Conservation (phyloP, 2,888 invertebrate species). For the Oxytorus armatus region DNA sequence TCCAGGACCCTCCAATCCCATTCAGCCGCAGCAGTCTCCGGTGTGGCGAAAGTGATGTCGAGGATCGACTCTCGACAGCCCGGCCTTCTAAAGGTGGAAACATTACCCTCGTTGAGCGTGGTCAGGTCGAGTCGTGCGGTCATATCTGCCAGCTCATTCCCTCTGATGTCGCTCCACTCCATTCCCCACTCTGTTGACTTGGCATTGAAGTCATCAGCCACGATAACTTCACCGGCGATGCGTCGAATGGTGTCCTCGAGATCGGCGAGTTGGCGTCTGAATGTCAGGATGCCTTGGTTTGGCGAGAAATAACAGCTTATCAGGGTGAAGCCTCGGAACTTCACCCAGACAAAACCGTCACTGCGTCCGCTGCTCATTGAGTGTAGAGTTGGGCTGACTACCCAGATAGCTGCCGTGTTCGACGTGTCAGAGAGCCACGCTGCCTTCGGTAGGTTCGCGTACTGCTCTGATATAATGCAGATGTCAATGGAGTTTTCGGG, state of each 20-base stretch:
- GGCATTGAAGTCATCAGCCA: conserved; percentile 64
- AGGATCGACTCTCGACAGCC: conserved; percentile 47
- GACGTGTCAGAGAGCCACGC: conserved; percentile 47
- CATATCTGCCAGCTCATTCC: conserved; percentile 46
- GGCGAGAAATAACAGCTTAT: conserved; percentile 64
- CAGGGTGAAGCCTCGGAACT: conserved; percentile 15
- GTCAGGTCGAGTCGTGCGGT: conserved; percentile 42
- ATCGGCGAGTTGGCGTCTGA: conserved; percentile 37
- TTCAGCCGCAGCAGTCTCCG: conserved; percentile 24
- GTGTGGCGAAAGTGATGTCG: conserved; percentile 47
- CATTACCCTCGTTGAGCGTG: conserved; percentile 25
- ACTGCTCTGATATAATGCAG: conserved; percentile 55
- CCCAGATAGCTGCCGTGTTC: conserved; percentile 52
- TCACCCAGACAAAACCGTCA: conserved; percentile 55
- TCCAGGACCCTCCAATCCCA: conserved; percentile 44
- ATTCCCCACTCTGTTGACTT: conserved; percentile 67
- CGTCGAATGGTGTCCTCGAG: conserved; percentile 49
- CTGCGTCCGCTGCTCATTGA: conserved; percentile 1
- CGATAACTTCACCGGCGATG: conserved; percentile 54
- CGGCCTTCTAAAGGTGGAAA: conserved; percentile 51
- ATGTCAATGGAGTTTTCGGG: conserved; percentile 42
- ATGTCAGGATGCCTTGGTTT: conserved; percentile 46
- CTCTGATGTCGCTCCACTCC: conserved; percentile 27
- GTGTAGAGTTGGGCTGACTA: not conserved
- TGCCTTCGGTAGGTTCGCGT: conserved; percentile 20